Percentiles rank a stretch among this genome's conserved stretches.
Conservation (phyloP, 2,797 vertebrate genomes). For the Notolabrus celidotus region DNA sequence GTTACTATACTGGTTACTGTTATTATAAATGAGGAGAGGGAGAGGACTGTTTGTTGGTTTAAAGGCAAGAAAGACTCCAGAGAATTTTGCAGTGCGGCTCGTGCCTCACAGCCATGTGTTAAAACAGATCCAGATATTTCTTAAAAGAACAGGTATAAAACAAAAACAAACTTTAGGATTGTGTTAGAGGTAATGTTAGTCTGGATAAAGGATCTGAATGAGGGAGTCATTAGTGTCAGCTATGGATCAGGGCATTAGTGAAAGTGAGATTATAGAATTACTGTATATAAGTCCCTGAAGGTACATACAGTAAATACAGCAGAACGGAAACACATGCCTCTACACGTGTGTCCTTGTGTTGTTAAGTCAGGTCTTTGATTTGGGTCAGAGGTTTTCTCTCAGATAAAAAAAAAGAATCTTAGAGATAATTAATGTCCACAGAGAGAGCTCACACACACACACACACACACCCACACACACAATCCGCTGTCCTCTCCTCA, state of each 20-base stretch:
- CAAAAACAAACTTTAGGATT: neutral
- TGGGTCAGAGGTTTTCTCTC: constrained; percentile 2
- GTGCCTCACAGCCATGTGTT: too few relatives aligned
- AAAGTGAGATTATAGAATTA: too few relatives aligned
- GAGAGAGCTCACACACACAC: constrained; percentile 9
- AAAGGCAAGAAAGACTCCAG: too few relatives aligned
- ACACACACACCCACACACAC: neutral
- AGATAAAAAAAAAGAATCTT: constrained; percentile 1
- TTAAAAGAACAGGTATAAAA: neutral
- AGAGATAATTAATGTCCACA: constrained; percentile 38
- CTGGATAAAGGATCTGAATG: neutral
- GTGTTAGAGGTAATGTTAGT: neutral
- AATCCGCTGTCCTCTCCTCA: constrained; percentile 31
- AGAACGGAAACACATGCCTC: neutral
- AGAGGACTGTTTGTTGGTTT: too few relatives aligned
- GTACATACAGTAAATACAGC: neutral
- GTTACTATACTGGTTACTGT: too few relatives aligned
- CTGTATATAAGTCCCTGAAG: neutral
- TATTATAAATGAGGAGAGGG: too few relatives aligned
- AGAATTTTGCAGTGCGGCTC: too few relatives aligned
- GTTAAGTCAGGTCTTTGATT: constrained; percentile 26
- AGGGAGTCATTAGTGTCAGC: neutral
- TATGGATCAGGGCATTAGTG: too few relatives aligned
- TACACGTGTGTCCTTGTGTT: neutral
- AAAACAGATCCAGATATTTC: too few relatives aligned